Percentiles rank a stretch among this genome's conserved stretches.
These are phyloP conservation scores for Temnothorax rugatulus DNA, from an alignment of 2,888 invertebrate species.

Conservation along the genomic window DNA sequence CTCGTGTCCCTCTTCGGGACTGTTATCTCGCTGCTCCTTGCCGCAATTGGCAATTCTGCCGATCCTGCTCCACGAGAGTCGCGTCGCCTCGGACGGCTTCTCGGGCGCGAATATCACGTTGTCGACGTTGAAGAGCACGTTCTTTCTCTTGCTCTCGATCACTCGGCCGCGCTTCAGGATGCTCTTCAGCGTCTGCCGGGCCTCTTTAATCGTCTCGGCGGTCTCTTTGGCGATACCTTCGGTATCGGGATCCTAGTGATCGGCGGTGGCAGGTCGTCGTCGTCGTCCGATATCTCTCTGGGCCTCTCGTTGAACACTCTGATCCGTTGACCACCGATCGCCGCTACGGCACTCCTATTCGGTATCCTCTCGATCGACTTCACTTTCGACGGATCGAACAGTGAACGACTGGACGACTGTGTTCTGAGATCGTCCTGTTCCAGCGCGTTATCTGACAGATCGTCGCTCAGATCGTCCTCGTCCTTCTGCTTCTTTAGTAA, in stretches of 20 bases:
- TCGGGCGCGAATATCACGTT: slow-evolving; percentile 85
- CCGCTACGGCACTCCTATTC: slow-evolving; percentile 84
- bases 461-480: slow-evolving; percentile 86
- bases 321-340: slow-evolving; percentile 91
- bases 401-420: slow-evolving; percentile 68
- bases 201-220: slow-evolving; percentile 88
- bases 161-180: slow-evolving; percentile 81
- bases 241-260: slow-evolving; percentile 83
- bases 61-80: slow-evolving; percentile 68
- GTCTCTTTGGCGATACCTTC: slow-evolving; percentile 89
- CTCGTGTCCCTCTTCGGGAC: slow-evolving; percentile 64
- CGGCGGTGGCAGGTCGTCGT: slow-evolving; percentile 71
- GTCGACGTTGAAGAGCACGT: slow-evolving; percentile 84
- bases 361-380: slow-evolving; percentile 85
- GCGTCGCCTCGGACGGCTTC: slow-evolving; percentile 77
- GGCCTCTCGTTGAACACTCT: slow-evolving; percentile 88
- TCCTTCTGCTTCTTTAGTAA: slow-evolving; percentile 88
- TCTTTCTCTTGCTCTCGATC: slow-evolving; percentile 76
- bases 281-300: slow-evolving; percentile 80
- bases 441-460: slow-evolving; percentile 84
- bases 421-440: slow-evolving; percentile 74
- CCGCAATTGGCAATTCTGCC: slow-evolving; percentile 64
- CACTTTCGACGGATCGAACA: slow-evolving; percentile 84
- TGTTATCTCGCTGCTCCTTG: slow-evolving; percentile 53
- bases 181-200: slow-evolving; percentile 81